Conservation (phyloP, 2,888 invertebrate genomes). For the Maniola hyperantus region DNA sequence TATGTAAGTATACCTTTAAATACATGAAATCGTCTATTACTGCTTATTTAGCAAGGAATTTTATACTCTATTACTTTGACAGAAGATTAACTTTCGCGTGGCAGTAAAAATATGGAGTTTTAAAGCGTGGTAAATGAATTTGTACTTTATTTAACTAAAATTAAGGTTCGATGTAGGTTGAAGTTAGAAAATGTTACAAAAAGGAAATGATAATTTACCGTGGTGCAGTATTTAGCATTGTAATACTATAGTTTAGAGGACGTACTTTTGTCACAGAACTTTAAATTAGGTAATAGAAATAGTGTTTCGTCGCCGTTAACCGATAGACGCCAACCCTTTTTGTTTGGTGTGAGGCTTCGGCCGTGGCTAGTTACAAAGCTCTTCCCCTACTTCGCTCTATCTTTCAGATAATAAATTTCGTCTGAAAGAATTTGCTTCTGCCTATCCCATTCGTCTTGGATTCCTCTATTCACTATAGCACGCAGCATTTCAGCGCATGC, state of each 20-base stretch:
- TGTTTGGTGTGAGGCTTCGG: too few species aligned
- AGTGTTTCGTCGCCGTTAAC: not conserved
- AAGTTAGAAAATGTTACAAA: not conserved
- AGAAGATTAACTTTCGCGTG: conserved; percentile 6
- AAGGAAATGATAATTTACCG: conserved; percentile 24
- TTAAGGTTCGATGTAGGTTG: not conserved
- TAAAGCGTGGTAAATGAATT: not conserved
- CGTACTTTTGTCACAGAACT: not conserved
- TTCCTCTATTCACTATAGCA: too few species aligned
- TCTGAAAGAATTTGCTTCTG: too few species aligned
- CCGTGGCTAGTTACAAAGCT: too few species aligned
- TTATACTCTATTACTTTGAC: not conserved
- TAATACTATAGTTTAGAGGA: conserved; percentile 7
- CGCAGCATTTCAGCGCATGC: too few species aligned
- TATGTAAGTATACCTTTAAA: not conserved
- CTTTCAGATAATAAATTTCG: too few species aligned
- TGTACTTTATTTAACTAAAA: not conserved
- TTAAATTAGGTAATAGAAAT: not conserved
- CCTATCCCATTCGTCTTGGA: too few species aligned
- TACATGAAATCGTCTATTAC: not conserved
- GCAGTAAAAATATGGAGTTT: not conserved
- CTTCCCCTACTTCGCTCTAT: too few species aligned
- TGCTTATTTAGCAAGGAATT: not conserved
- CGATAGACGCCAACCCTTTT: too few species aligned
- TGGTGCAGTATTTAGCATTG: conserved; percentile 23